Percentiles rank a stretch among this genome's conserved stretches.
phyloP scores from a whole-genome alignment of 2,113 vertebrate genomes.

The Lagenorhynchus albirostris region DNA sequence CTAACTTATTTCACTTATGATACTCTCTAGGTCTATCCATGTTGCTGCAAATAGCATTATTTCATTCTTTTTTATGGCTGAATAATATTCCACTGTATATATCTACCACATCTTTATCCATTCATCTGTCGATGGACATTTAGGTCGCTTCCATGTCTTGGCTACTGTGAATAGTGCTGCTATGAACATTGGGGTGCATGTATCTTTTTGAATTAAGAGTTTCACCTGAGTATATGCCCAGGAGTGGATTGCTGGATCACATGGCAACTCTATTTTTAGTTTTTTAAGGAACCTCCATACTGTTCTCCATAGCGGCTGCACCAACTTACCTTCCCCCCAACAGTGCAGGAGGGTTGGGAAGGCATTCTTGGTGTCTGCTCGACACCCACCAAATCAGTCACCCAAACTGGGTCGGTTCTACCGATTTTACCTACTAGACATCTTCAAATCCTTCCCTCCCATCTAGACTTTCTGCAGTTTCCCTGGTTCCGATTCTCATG shows the following conservation, averaged over 20 bases:
- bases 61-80: background rate
- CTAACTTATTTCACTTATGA: background rate
- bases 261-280: background rate
- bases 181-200: background rate
- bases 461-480: accelerated
- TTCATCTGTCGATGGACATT: background rate
- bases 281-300: background rate
- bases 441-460: background rate
- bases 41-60: background rate
- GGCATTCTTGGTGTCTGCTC: background rate
- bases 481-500: accelerated
- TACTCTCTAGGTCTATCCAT: background rate
- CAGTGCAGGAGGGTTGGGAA: background rate
- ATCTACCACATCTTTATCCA: background rate
- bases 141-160: background rate
- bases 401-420: background rate
- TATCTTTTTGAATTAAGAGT: background rate
- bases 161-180: background rate
- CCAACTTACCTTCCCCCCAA: background rate
- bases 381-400: no score
- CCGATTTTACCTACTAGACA: background rate
- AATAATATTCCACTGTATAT: background rate
- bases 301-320: background rate
- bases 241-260: background rate
- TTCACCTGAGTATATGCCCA: background rate